Base-by-base conservation (phyloP, 1,140 invertebrate species). In the Drosophila jambulina region DNA sequence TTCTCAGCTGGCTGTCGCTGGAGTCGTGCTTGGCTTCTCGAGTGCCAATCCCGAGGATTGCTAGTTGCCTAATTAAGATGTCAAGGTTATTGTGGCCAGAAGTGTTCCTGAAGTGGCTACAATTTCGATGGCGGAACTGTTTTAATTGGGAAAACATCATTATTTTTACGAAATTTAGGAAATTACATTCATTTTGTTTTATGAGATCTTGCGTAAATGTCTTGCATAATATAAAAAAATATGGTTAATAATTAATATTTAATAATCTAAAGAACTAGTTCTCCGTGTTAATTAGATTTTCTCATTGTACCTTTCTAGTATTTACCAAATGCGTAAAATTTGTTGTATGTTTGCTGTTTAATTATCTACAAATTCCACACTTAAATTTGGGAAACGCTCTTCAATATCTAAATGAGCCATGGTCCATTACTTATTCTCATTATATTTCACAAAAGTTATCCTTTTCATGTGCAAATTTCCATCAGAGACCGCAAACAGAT, bases 61-160 rank as follows among this genome's bases (percentile, higher is more conserved):
- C 46, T 62, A 85, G 75, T 75, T 75, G 81, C 77, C 88, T 88
- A 88, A 88, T 88, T 88, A 88, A 78, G 85, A 75, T 81, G 85
- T 90, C 84, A 88, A 84, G 84, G 84, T 81, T 88, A 75, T 61
- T 53, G 32, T 75, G 68, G 46, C 12, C 32, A 23, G 21, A 34
- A 60, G 75, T 71, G 75, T 15, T 42, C 29, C 17, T 36, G 13
- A 36, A 65, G 51, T 49, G 56, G 74, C 19, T 10, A 12, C 54
- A 49, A 68, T 60, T 17, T 53, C 8, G 51, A 32, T 12, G 27
- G n/a, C 3, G 12, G 27, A 10, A 12, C 27, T 0, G 17, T 48
- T 32, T 34, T 23, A 64, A 64, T 58, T 42, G 15, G 51, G 25
- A 19, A 32, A 10, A 17, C 4, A 17, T 17, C 0, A 23, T 34